A percentile compares a stretch with the other conserved stretches of the same genome.
Conservation (phyloP, 2,888 invertebrate genomes). For the Philaethria dido region DNA sequence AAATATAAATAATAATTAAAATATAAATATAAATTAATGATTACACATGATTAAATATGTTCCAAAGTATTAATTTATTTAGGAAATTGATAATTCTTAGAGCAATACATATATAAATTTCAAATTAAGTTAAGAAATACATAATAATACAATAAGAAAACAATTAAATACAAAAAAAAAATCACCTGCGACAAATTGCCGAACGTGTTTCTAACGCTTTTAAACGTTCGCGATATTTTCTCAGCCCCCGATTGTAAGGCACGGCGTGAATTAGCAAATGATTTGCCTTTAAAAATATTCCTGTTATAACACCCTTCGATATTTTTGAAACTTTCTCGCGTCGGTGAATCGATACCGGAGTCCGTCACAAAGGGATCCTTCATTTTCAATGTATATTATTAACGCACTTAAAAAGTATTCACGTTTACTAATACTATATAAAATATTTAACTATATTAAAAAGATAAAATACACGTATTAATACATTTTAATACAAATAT, state of each 20-base stretch:
- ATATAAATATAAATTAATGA: no score
- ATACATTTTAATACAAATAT: constrained; percentile 54
- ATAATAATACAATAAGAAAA: neutral
- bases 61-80: no score
- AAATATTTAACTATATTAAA: constrained; percentile 27
- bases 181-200: constrained; percentile 87
- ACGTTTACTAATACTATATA: constrained; percentile 24
- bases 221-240: constrained; percentile 86
- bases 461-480: constrained; percentile 48
- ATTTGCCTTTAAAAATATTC: constrained; percentile 71
- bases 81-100: no score
- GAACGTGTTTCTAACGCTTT: constrained; percentile 86
- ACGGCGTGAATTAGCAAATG: constrained; percentile 85
- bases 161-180: neutral
- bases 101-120: no score
- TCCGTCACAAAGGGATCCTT: constrained; percentile 76
- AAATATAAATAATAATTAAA: no score
- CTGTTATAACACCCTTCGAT: constrained; percentile 76
- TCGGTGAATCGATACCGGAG: constrained; percentile 74
- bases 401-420: constrained; percentile 26
- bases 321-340: constrained; percentile 70
- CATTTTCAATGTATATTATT: constrained; percentile 57
- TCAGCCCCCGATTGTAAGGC: constrained; percentile 87
- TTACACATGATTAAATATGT: no score
- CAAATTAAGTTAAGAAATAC: no score